Evolutionary conservation across 2,113 vertebrate genomes (phyloP).

Genomic region (Catagonus wagneri): DNA sequence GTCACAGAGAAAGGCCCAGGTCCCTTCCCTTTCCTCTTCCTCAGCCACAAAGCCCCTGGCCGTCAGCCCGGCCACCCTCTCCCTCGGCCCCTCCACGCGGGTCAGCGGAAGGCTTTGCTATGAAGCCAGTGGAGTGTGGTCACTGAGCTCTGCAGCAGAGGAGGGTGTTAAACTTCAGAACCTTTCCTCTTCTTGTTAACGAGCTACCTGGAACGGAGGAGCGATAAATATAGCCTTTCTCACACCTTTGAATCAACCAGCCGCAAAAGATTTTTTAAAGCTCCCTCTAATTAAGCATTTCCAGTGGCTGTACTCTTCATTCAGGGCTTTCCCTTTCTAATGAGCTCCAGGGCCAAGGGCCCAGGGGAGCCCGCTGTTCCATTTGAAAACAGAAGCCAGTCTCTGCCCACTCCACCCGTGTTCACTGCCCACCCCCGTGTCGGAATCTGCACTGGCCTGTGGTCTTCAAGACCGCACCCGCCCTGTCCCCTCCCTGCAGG

Average conservation of each 20-base stretch:
- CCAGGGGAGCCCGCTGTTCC: background rate
- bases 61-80: no score
- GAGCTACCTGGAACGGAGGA: background rate
- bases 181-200: constrained; percentile 55
- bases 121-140: background rate
- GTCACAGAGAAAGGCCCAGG: no score
- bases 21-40: background rate
- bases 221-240: constrained; percentile 4
- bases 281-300: constrained; percentile 26
- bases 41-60: background rate
- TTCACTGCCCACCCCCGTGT: background rate
- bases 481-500: background rate
- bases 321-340: constrained; percentile 38
- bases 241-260: constrained; percentile 51
- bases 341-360: background rate
- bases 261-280: background rate
- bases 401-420: rapidly evolving
- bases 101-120: background rate
- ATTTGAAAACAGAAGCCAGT: background rate
- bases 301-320: constrained; percentile 16
- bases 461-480: background rate
- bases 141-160: background rate
- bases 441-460: background rate
- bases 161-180: background rate
- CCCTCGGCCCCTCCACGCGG: background rate